These are phyloP conservation scores for Drosophila neoperkinsi DNA, from an alignment of 2,888 invertebrate genomes.

Conservation along the genomic window DNA sequence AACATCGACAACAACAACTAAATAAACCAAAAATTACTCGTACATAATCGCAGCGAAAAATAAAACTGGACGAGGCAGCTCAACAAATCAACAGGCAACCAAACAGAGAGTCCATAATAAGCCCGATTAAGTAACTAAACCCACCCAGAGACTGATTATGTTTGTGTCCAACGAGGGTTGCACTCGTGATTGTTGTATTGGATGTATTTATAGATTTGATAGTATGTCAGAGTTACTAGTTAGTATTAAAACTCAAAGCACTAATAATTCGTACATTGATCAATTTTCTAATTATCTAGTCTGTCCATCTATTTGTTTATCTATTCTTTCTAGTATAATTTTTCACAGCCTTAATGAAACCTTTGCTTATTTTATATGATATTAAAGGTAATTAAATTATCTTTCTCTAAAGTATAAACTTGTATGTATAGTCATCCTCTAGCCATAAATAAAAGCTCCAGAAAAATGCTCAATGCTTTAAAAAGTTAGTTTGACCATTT, in stretches of 20 bases:
- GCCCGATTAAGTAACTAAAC: slow-evolving; percentile 72
- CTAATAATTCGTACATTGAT: not conserved
- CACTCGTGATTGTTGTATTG: not conserved
- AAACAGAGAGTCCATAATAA: slow-evolving; percentile 75
- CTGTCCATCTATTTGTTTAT: not conserved
- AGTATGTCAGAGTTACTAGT: not conserved
- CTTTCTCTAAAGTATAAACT: not conserved
- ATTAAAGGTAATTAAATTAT: not conserved
- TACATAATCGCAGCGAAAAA: slow-evolving; percentile 41
- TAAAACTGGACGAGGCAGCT: slow-evolving; percentile 38
- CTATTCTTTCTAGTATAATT: not conserved
- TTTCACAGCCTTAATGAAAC: not conserved
- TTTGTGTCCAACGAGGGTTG: slow-evolving; percentile 35
- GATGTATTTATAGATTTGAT: not conserved
- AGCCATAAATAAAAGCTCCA: not conserved
- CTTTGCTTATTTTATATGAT: not conserved
- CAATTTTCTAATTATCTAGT: not conserved
- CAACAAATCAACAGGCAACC: slow-evolving; percentile 44
- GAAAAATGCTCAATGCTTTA: not conserved
- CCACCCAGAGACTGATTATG: slow-evolving; percentile 40
- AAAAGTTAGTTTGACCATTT: not conserved
- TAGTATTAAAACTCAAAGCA: not conserved
- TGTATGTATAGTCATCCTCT: not conserved
- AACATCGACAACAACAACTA: slow-evolving; percentile 6
- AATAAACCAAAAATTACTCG: slow-evolving; percentile 23